Conservation (phyloP, 2,113 vertebrate genomes). For the Budorcas taxicolor region DNA sequence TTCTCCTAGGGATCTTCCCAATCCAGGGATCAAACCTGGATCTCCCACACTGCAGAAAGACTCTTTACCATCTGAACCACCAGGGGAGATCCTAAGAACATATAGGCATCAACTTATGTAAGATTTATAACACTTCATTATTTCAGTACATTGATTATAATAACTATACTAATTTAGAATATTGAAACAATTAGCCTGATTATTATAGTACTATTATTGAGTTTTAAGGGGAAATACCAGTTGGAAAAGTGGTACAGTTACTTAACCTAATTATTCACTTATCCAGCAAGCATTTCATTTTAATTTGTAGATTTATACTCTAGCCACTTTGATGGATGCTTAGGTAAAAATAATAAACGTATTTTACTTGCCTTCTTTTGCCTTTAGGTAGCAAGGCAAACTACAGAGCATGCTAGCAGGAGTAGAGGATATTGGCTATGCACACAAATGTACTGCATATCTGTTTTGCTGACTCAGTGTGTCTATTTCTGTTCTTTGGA, state of each 20-base stretch:
- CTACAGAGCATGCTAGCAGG: neutral
- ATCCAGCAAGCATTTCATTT: slow-evolving; percentile 24
- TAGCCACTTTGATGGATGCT: neutral
- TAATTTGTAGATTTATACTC: neutral
- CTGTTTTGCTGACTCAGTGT: neutral
- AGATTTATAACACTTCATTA: neutral
- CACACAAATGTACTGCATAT: rapidly evolving
- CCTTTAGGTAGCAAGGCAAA: neutral
- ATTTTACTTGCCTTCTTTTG: neutral
- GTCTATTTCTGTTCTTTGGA: neutral
- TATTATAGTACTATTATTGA: neutral
- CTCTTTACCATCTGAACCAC: neutral
- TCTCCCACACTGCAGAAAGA: neutral
- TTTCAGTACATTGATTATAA: neutral
- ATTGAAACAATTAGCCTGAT: neutral
- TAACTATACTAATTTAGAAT: neutral
- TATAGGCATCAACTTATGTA: neutral
- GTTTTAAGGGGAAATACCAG: neutral
- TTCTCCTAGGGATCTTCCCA: neutral
- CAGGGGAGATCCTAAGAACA: neutral
- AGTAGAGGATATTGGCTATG: neutral
- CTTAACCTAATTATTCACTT: slow-evolving; percentile 5
- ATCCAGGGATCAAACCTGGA: neutral
- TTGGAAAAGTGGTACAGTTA: neutral
- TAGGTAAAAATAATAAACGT: neutral